phyloP scores from a whole-genome alignment of 2,888 invertebrate genomes.

The Cynaeus angustus region DNA sequence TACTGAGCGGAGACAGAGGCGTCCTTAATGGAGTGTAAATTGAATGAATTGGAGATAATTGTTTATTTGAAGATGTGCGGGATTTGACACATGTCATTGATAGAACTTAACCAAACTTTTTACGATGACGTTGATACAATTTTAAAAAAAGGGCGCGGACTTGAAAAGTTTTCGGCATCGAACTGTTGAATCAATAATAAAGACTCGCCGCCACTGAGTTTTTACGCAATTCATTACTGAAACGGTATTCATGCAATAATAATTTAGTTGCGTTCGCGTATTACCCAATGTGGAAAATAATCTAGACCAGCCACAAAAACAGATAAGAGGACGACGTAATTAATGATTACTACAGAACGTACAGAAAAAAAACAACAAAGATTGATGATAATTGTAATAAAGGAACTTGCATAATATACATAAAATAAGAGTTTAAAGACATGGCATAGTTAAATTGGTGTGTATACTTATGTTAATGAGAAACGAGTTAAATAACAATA shows the following conservation, averaged over 20 bases:
- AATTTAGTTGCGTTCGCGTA: neutral
- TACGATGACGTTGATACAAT: neutral
- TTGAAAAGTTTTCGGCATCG: neutral
- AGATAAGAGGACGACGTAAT: neutral
- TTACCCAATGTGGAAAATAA: neutral
- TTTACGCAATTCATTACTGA: neutral
- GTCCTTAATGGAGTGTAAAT: neutral
- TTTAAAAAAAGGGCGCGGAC: neutral
- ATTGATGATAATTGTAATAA: neutral
- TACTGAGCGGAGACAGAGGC: conserved; percentile 24
- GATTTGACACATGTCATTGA: conserved; percentile 5
- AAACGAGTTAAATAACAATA: conserved; percentile 69
- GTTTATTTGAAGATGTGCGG: neutral
- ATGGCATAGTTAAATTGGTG: neutral
- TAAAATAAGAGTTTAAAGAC: conserved; percentile 15
- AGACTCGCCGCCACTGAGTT: neutral
- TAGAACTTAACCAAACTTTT: conserved; percentile 15
- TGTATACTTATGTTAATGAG: conserved; percentile 15
- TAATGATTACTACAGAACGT: neutral
- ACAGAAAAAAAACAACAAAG: neutral
- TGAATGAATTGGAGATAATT: neutral
- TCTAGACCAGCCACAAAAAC: neutral
- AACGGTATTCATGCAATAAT: neutral
- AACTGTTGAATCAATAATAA: neutral
- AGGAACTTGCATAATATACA: conserved; percentile 9